Evolutionary conservation across 2,888 invertebrate species (phyloP), one percentile per base, ranked within the genome.

Genomic region (Scaptomyza cyrtandrae): DNA sequence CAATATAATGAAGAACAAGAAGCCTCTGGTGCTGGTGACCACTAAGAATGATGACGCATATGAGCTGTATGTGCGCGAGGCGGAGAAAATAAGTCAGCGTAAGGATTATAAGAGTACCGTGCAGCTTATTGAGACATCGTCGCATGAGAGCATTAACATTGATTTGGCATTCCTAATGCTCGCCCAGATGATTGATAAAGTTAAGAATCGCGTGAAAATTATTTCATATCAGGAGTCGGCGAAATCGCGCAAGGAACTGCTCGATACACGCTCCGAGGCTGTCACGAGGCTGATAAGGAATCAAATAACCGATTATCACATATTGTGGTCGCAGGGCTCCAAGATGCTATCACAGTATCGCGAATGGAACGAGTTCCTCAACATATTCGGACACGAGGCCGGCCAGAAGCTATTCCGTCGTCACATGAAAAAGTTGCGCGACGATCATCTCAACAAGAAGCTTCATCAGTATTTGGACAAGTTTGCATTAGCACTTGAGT

Each of bases 81-180:
- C 97, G 0, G 98, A 98, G 90, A 95, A 96, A 85, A 93, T 99
- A 73, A 95, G 98, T 33, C 95, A 95, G 89, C 94, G 98, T 57
- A 98, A 98, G 92, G 98, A 99, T 92, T 98, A 97, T 92, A 97
- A 97, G 90, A 95, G 96, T 68, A 95, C 95, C 87, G 96, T 99
- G 83, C 96, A 97, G 3, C 93, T 99, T 45, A 95, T 99, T 59
- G 99, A 99, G 93, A 97, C 98, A 0, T 99, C 98, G 7, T 96
- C 99, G 14, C 98, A 98, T 90, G 97, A 98, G 89, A 98, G 98
- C 89, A 98, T 99, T 75, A 99, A 99, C 91, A 97, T 98, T 41
- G 98, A 99, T 90, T 94, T 97, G 88, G 97, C 98, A 29, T 97
- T 98, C 91, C 94, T 98, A 88, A 93, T 97, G 57, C 93, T 99